Evolutionary conservation across 2,888 invertebrate genomes (phyloP).

Genomic region (Listrodromus nycthemerus): DNA sequence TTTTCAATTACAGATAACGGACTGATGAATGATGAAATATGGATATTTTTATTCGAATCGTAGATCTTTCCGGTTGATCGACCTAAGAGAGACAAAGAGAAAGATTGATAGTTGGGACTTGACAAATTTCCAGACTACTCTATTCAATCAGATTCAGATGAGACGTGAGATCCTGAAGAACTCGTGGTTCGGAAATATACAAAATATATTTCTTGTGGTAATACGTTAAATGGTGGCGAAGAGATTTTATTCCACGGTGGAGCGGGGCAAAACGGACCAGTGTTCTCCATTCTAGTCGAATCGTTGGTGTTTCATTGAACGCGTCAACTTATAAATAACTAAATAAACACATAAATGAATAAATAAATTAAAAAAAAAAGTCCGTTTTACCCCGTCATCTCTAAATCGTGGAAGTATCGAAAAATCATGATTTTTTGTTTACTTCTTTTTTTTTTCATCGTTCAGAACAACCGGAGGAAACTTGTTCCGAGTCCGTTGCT

Average conservation of each 20-base stretch:
- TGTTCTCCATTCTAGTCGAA: too few relatives aligned
- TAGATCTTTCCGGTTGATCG: constrained; percentile 88
- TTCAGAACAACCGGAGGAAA: constrained; percentile 88
- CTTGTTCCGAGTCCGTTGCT: constrained; percentile 90
- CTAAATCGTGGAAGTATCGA: too few relatives aligned
- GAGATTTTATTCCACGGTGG: background rate
- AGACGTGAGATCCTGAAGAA: constrained; percentile 89
- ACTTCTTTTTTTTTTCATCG: background rate
- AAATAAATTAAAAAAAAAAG: too few relatives aligned
- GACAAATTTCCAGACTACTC: constrained; percentile 87
- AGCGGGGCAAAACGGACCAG: too few relatives aligned
- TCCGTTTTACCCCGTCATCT: too few relatives aligned
- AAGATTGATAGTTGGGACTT: constrained; percentile 89
- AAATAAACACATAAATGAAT: too few relatives aligned
- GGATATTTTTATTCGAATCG: constrained; percentile 67
- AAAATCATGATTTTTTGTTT: background rate
- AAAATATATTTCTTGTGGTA: constrained; percentile 89
- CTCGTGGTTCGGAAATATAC: constrained; percentile 89
- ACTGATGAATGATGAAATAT: constrained; percentile 24
- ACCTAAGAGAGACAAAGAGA: constrained; percentile 86
- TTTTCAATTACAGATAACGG: background rate
- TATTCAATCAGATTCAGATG: constrained; percentile 88
- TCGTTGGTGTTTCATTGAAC: too few relatives aligned
- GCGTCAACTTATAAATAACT: too few relatives aligned
- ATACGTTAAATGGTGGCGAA: constrained; percentile 47